Conservation (phyloP, 2,113 vertebrate species). For the Spea multiplicata region DNA sequence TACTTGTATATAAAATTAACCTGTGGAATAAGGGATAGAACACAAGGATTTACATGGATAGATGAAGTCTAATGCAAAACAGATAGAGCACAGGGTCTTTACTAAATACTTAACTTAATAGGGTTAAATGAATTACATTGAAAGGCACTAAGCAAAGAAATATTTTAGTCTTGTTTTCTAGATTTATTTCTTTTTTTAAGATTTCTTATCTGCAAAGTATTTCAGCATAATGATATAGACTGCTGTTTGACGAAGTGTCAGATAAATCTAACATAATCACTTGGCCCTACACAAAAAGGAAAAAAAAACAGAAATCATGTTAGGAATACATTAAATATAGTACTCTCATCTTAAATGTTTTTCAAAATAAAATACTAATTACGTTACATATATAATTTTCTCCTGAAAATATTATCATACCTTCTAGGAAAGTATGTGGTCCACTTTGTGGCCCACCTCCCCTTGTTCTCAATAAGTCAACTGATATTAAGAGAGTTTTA, state of each 20-base stretch:
- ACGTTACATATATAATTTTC: no score
- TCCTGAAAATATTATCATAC: no score
- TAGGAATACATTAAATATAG: no score
- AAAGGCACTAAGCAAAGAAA: constrained; percentile 33
- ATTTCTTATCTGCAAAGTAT: constrained; percentile 29
- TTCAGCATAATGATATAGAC: constrained; percentile 1
- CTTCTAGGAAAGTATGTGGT: no score
- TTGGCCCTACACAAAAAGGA: no score
- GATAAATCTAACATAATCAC: no score
- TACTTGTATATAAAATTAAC: constrained; percentile 14
- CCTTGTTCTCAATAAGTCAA: no score
- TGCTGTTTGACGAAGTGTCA: not conserved
- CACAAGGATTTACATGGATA: constrained; percentile 22
- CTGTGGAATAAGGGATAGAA: constrained; percentile 10
- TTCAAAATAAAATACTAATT: no score
- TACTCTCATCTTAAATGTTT: no score
- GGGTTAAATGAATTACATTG: constrained; percentile 34
- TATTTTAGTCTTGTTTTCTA: constrained; percentile 31
- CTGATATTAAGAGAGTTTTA: no score
- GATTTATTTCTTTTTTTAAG: constrained; percentile 21
- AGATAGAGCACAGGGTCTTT: constrained; percentile 31
- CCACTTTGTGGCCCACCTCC: no score
- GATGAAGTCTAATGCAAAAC: constrained; percentile 24
- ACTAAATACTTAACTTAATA: constrained; percentile 35
- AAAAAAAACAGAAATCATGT: no score